Conservation (phyloP, 2,888 invertebrate genomes). For the Chrysolina americana region DNA sequence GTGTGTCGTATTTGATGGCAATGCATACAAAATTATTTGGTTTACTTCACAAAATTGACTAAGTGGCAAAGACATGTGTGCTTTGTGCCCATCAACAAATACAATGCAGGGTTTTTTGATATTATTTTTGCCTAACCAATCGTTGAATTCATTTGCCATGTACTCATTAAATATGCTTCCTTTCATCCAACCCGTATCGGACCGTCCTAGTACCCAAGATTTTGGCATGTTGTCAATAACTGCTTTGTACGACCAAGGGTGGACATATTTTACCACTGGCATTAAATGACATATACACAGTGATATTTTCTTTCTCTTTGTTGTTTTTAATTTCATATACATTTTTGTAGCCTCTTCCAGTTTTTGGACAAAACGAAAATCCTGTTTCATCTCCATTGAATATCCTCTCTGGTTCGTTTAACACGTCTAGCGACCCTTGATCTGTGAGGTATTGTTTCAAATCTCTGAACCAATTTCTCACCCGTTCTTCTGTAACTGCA, state of each 20-base stretch:
- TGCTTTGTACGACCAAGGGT: slow-evolving; percentile 28
- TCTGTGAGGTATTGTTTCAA: no score
- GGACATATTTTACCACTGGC: no score
- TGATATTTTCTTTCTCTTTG: slow-evolving; percentile 50
- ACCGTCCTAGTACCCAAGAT: slow-evolving; percentile 47
- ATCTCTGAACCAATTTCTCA: no score
- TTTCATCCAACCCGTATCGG: slow-evolving; percentile 43
- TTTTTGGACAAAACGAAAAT: no score
- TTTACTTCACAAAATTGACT: slow-evolving; percentile 49
- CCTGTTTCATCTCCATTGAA: no score
- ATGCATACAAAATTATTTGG: slow-evolving; percentile 48
- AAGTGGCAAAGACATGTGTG: slow-evolving; percentile 49
- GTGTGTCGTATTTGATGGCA: slow-evolving; percentile 46
- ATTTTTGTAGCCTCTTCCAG: slow-evolving; percentile 45
- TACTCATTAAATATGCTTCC: slow-evolving; percentile 55
- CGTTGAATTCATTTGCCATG: slow-evolving; percentile 45
- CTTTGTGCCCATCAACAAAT: slow-evolving; percentile 54
- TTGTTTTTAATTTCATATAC: slow-evolving; percentile 51
- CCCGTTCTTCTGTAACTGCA: no score
- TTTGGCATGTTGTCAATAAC: slow-evolving; percentile 30
- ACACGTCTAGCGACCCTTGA: no score
- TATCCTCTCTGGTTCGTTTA: no score
- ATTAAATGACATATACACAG: slow-evolving; percentile 6
- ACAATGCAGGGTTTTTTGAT: slow-evolving; percentile 48
- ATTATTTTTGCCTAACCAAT: slow-evolving; percentile 43